These are phyloP conservation scores for Hydractinia echinata DNA, from an alignment of 30 jellyfish, hydroid and myxozoan genomes.

Conservation along the genomic window DNA sequence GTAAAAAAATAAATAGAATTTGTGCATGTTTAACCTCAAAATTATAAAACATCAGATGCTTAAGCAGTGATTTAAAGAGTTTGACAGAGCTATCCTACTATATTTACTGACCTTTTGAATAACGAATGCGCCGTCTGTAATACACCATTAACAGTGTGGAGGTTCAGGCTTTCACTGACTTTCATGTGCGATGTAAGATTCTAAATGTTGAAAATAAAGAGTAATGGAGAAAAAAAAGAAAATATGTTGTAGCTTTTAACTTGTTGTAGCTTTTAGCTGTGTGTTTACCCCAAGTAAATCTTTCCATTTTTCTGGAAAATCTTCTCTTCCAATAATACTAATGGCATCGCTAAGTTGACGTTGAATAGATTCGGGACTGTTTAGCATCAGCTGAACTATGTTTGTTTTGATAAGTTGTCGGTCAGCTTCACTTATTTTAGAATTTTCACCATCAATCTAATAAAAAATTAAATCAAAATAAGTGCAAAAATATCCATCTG, in stretches of 20 bases:
- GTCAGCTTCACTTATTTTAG: conserved; percentile 58
- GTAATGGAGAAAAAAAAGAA: neutral
- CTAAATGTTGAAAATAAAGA: conserved; percentile 34
- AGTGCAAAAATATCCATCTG: neutral
- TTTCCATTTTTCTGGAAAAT: conserved; percentile 85
- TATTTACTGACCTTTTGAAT: conserved; percentile 57
- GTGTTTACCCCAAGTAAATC: conserved; percentile 66
- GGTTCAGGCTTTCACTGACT: conserved; percentile 23
- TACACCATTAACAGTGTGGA: conserved; percentile 63
- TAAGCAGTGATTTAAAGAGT: too few relatives aligned
- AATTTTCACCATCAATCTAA: conserved; percentile 84
- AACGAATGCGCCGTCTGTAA: conserved; percentile 93
- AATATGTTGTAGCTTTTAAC: neutral
- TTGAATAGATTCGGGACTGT: conserved; percentile 76
- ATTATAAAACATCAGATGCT: too few relatives aligned
- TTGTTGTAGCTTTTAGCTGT: too few relatives aligned
- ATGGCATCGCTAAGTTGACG: conserved; percentile 94
- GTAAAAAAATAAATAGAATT: too few relatives aligned
- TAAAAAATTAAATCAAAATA: neutral
- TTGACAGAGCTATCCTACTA: too few relatives aligned
- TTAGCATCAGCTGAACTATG: conserved; percentile 74
- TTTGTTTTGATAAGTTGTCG: conserved; percentile 46
- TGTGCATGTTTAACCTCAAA: too few relatives aligned
- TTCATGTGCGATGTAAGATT: conserved; percentile 57
- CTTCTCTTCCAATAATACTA: conserved; percentile 91